Evolutionary conservation across 1,140 invertebrate species (phyloP).

Genomic region (Zeugodacus cucurbitae): DNA sequence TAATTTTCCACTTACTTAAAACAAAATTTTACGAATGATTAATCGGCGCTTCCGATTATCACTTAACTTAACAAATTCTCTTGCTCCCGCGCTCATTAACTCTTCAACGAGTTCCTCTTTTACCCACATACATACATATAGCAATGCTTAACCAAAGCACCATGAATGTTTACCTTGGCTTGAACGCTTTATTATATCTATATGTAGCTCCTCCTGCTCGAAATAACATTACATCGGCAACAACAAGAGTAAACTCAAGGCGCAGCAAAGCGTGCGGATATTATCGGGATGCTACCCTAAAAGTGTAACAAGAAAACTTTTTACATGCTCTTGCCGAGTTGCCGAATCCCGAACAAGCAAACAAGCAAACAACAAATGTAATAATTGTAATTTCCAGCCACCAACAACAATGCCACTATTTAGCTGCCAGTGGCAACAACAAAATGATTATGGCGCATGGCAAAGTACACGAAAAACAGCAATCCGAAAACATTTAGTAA

Average conservation of each 20-base stretch:
- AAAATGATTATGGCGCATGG: neutral
- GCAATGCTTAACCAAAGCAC: no score
- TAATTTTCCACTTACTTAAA: no score
- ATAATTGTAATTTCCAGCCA: slow-evolving; percentile 62
- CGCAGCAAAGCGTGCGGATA: neutral
- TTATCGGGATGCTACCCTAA: neutral
- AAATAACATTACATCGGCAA: neutral
- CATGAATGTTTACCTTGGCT: neutral
- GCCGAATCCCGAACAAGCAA: slow-evolving; percentile 31
- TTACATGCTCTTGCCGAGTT: neutral
- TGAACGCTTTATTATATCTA: neutral
- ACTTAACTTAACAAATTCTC: no score
- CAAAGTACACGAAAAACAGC: slow-evolving; percentile 61
- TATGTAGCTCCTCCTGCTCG: neutral
- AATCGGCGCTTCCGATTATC: no score
- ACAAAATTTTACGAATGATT: no score
- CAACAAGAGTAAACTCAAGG: neutral
- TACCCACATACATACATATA: no score
- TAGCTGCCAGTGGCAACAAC: neutral
- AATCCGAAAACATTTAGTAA: slow-evolving; percentile 65
- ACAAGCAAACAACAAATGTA: slow-evolving; percentile 50
- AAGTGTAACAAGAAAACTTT: neutral
- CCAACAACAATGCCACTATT: slow-evolving; percentile 10
- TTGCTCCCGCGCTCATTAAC: no score
- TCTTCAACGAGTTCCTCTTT: no score